phyloP scores from a whole-genome alignment of 2,888 invertebrate genomes.

The Calameuta filiformis region DNA sequence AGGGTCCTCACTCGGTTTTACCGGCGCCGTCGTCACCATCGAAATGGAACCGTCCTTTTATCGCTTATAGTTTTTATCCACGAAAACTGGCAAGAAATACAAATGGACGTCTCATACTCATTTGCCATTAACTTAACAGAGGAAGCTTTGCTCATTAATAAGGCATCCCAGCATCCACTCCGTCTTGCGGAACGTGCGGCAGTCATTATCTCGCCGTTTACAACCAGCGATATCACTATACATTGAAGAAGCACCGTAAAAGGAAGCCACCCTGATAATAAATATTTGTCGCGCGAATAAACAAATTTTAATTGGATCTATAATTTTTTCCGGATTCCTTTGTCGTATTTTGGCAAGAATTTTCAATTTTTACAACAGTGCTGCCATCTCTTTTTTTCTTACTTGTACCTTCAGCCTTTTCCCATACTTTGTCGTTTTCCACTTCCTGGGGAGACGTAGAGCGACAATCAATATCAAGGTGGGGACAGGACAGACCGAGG shows the following conservation, averaged over 20 bases:
- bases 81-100: neutral
- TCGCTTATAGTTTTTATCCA: slow-evolving; percentile 23
- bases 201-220: slow-evolving; percentile 6
- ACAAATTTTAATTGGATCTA: neutral
- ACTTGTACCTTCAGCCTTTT: slow-evolving; percentile 19
- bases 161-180: slow-evolving; percentile 7
- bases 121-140: neutral
- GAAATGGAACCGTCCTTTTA: slow-evolving; percentile 50
- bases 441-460: slow-evolving; percentile 34
- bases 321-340: neutral
- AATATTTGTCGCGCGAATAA: neutral
- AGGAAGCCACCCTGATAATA: neutral
- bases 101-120: neutral
- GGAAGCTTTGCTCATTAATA: slow-evolving; percentile 11
- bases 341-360: neutral
- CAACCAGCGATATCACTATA: slow-evolving; percentile 4
- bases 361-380: neutral
- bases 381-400: slow-evolving; percentile 34
- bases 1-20: neutral
- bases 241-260: neutral
- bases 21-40: slow-evolving; percentile 40
- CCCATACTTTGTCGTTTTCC: slow-evolving; percentile 20
- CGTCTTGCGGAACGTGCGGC: neutral
- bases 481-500: slow-evolving; percentile 24
- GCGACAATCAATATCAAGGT: slow-evolving; percentile 59